phyloP scores from a whole-genome alignment of 2,888 invertebrate genomes.

The Heteromyza rotundicornis region DNA sequence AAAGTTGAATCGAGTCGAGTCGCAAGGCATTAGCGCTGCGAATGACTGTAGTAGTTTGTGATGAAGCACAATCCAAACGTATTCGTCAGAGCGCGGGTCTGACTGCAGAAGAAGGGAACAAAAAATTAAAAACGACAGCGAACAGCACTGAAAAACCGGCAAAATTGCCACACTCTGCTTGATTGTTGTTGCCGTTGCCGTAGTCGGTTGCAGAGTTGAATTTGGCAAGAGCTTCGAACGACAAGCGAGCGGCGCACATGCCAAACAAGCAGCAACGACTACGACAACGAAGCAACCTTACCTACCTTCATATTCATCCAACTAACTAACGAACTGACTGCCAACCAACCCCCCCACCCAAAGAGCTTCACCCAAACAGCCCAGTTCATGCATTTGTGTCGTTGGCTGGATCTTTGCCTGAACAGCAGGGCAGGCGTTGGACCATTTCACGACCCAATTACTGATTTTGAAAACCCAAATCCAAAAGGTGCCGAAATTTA shows the following conservation, averaged over 20 bases:
- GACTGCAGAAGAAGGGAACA: constrained; percentile 5
- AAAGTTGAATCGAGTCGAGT: background rate
- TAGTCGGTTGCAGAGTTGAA: background rate
- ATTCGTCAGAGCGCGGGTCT: constrained; percentile 10
- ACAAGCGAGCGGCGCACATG: background rate
- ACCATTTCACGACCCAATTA: no score
- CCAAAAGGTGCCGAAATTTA: no score
- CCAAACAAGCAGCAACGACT: constrained; percentile 1
- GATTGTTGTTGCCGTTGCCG: background rate
- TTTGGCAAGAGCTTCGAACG: background rate
- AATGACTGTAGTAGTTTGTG: constrained; percentile 12
- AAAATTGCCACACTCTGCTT: constrained; percentile 27
- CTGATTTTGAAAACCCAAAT: no score
- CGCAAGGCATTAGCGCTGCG: no score
- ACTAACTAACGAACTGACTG: background rate
- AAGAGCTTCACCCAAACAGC: no score
- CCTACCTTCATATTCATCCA: no score
- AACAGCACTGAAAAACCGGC: constrained; percentile 28
- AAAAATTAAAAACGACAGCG: constrained; percentile 34
- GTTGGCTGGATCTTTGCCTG: no score
- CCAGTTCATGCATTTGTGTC: no score
- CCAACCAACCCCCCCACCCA: constrained; percentile 3
- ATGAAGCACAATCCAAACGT: constrained; percentile 32
- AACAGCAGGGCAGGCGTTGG: no score
- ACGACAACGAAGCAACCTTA: background rate